Conservation (phyloP, 1,140 invertebrate species). For the Rhizoglyphus robini region DNA sequence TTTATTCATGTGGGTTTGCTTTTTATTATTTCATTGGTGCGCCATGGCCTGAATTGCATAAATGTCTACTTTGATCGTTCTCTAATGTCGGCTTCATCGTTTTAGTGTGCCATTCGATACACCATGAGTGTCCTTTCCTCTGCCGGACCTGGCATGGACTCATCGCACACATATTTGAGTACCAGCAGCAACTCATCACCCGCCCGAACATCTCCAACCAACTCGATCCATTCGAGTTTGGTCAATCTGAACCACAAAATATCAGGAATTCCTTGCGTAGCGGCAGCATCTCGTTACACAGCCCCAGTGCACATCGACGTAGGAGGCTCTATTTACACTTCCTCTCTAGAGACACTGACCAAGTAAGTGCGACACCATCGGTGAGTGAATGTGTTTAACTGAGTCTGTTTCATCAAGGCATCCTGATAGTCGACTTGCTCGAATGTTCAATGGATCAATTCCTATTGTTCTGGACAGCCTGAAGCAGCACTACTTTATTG, state of each 20-base stretch:
- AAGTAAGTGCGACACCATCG: slow-evolving; percentile 49
- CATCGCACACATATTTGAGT: not conserved
- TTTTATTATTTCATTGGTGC: too few relatives aligned
- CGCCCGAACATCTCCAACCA: slow-evolving; percentile 13
- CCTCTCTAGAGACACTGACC: slow-evolving; percentile 83
- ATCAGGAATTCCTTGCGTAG: slow-evolving; percentile 73
- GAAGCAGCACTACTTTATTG: slow-evolving; percentile 97
- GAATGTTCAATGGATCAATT: slow-evolving; percentile 89
- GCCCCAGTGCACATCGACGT: slow-evolving; percentile 95
- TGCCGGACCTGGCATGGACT: not conserved
- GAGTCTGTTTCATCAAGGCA: slow-evolving; percentile 47
- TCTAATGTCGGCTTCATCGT: too few relatives aligned
- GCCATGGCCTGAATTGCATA: too few relatives aligned
- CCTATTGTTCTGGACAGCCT: slow-evolving; percentile 89
- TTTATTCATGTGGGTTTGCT: too few relatives aligned
- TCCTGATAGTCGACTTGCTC: slow-evolving; percentile 75
- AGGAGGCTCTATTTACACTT: slow-evolving; percentile 89
- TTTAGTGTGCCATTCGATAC: too few relatives aligned
- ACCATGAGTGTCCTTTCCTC: slow-evolving; percentile 13
- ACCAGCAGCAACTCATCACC: slow-evolving; percentile 17
- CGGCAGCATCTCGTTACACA: slow-evolving; percentile 73
- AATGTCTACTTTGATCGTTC: too few relatives aligned
- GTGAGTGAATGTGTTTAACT: not conserved
- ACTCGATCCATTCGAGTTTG: slow-evolving; percentile 20
- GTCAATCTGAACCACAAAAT: slow-evolving; percentile 40